phyloP scores from a whole-genome alignment of 2,113 vertebrate genomes.

The Ctenomys sociabilis region DNA sequence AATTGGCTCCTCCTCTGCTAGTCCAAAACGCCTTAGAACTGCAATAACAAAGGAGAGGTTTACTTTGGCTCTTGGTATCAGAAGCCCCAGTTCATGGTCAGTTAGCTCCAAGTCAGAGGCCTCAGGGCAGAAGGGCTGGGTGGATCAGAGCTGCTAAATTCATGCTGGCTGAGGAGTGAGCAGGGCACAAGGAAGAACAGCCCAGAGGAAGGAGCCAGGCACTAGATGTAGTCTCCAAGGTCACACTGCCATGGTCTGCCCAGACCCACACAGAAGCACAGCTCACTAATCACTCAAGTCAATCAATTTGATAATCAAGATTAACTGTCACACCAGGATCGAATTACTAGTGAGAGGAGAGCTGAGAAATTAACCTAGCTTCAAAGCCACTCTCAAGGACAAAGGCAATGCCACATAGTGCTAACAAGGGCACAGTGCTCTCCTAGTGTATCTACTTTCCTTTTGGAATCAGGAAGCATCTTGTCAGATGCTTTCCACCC shows the following conservation, averaged over 20 bases:
- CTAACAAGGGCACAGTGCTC: too few relatives aligned
- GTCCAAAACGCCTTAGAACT: background rate
- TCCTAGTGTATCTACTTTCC: fast-evolving
- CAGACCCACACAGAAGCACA: background rate
- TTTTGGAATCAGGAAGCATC: background rate
- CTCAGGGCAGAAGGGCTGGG: background rate
- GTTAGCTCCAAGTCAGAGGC: background rate
- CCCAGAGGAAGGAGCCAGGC: background rate
- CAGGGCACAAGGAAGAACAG: background rate
- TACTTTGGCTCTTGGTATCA: background rate
- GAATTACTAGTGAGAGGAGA: background rate
- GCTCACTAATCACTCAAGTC: background rate
- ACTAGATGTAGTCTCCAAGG: background rate
- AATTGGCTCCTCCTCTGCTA: background rate
- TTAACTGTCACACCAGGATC: background rate
- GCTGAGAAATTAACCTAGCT: background rate
- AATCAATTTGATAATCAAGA: background rate
- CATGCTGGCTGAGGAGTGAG: background rate
- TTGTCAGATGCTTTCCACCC: background rate
- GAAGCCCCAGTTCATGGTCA: background rate
- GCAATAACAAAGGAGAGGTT: background rate
- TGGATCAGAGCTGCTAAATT: background rate
- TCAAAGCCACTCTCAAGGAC: background rate
- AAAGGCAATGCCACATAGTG: fast-evolving
- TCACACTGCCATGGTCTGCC: background rate